Evolutionary conservation across 35 echinoderm and acorn worm genomes (phyloP), one percentile per base, ranked within the genome.

Genomic region (Eucidaris tribuloides): DNA sequence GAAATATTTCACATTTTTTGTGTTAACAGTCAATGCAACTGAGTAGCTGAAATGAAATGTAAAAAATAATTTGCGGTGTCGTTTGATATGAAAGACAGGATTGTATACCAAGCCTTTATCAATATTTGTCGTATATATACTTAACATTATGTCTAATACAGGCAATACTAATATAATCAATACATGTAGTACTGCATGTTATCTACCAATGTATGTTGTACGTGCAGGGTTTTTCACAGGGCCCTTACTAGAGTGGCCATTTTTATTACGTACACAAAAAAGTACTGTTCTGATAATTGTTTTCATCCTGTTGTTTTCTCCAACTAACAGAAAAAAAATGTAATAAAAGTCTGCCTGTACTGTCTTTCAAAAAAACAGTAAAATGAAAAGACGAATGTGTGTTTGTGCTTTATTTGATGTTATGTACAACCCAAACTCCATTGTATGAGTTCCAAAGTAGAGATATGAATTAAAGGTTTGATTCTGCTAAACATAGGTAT

Each of bases 311-410:
- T 74, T 44, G n/a, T n/a, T n/a, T 22, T 41, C 68, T 74, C 68
- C 18, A n/a, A n/a, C n/a, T n/a, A 74, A n/a, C 37, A 27, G 25
- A 33, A 40, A 74, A 40, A 27, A 34, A 17, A 31, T 74, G 22
- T 74, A 74, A 74, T 74, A 74, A 74, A 74, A 74, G 44, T 74
- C n/a, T 74, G 68, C 68, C 68, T 74, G 68, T 74, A 74, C 68
- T 74, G 68, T 74, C 68, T 74, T 74, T 74, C 68, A 74, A 74
- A 74, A 33, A n/a, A n/a, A n/a, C n/a, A n/a, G n/a, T n/a, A n/a
- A n/a, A n/a, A n/a, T n/a, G n/a, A n/a, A n/a, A n/a, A n/a, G n/a
- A n/a, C n/a, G n/a, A n/a, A n/a, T n/a, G n/a, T n/a, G n/a, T n/a
- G n/a, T n/a, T n/a, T n/a, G n/a, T n/a, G n/a, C n/a, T n/a, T n/a